Evolutionary conservation across 2,797 vertebrate species (phyloP).

Genomic region (Arnoldichthys spilopterus): DNA sequence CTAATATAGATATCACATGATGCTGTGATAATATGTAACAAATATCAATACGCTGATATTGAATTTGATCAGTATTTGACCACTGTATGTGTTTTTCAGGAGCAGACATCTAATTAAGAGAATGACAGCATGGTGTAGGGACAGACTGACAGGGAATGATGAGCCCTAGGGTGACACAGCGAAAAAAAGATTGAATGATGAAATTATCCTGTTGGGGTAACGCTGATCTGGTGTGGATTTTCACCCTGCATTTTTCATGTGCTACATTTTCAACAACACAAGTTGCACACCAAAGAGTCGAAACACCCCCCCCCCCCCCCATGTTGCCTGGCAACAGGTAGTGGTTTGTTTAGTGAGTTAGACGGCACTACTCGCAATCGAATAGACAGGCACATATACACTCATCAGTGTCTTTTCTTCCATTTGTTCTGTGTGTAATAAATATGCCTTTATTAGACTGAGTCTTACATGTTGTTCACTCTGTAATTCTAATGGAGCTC

Average conservation of each 20-base stretch:
- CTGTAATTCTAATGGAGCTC: conserved; percentile 1
- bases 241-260: not conserved
- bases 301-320: no score
- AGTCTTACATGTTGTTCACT: not conserved
- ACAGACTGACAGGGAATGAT: not conserved
- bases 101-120: not conserved
- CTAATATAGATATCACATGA: no score
- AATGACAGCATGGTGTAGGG: not conserved
- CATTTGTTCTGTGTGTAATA: not conserved
- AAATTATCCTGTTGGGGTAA: not conserved
- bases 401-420: not conserved
- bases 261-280: conserved; percentile 48
- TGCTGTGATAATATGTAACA: no score
- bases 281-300: conserved; percentile 24
- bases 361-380: not conserved
- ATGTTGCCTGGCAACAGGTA: conserved; percentile 60
- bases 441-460: conserved; percentile 11
- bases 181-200: not conserved
- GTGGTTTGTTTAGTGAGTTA: conserved; percentile 45
- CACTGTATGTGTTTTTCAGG: not conserved
- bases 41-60: no score
- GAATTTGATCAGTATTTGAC: no score
- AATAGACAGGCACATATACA: conserved; percentile 10
- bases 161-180: not conserved
- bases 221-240: not conserved